Evolutionary conservation across 2,888 invertebrate genomes (phyloP), one percentile per base, ranked within the genome.

Genomic region (Tortricodes alternella): DNA sequence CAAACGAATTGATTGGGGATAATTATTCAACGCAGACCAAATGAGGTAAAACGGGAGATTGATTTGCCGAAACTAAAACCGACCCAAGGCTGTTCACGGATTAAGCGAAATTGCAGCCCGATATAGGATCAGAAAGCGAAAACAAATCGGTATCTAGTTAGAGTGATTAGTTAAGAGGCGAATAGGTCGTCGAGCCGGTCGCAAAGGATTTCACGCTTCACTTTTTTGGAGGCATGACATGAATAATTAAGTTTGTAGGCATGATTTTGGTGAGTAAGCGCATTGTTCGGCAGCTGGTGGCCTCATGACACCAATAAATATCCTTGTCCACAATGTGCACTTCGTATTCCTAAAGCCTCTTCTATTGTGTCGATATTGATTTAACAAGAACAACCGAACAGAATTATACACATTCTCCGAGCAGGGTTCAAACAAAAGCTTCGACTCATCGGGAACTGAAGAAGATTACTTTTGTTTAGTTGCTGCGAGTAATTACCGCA

Each of bases 291-390:
- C 66, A 71, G 66, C 67, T 66, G 70, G 63, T 78, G 85, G 70
- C 80, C 85, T 73, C 77, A 73, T 86, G 82, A 81, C 89, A 86
- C 78, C 73, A 67, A 78, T 85, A 67, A 70, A 73, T 71, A 83
- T 79, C 74, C 76, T 80, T 74, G 72, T 75, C 62, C 62, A 65
- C 61, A 63, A 57, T 59, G 66, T 61, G 51, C 46, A 41, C 34
- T 53, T 38, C 34, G 55, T 37, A 55, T 61, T 56, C 49, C 21
- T 53, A 43, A 37, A 43, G 41, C 61, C 61, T 68, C 64, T 66
- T 65, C 62, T 65, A 63, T 65, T 65, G 48, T 57, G 62, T 64
- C 64, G 69, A 69, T 71, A 75, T 68, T 68, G 61, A 65, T 66
- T 68, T 62, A 64, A 50, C 53, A 52, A 60, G 52, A 64, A 71